phyloP scores from a whole-genome alignment of 2,113 vertebrate species.

The Aegypius monachus region DNA sequence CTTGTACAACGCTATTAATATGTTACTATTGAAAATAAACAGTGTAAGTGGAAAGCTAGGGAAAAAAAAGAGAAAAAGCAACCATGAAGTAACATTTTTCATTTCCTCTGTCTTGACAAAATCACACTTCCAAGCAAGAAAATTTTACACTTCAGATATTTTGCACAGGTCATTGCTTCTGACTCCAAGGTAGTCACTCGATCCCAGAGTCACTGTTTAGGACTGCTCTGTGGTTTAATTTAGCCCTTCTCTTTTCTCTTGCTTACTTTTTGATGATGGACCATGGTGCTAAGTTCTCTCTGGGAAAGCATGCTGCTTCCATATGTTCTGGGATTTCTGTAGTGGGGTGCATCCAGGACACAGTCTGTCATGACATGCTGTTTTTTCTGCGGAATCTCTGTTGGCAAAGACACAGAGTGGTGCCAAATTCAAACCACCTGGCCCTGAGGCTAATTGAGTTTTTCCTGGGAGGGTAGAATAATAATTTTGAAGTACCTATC shows the following conservation, averaged over 20 bases:
- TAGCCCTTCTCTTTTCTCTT: constrained; percentile 15
- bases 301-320: constrained; percentile 49
- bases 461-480: constrained; percentile 30
- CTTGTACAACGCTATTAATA: not conserved
- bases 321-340: constrained; percentile 54
- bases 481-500: constrained; percentile 30
- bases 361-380: constrained; percentile 36
- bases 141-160: not conserved
- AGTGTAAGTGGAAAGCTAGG: not conserved
- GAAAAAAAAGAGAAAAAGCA: not conserved
- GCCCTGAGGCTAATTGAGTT: constrained; percentile 36
- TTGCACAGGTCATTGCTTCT: not conserved
- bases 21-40: not conserved
- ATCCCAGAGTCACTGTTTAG: not conserved
- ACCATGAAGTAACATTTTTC: not conserved
- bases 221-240: constrained; percentile 26
- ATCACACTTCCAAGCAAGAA: not conserved
- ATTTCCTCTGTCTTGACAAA: constrained; percentile 3
- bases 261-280: constrained; percentile 32
- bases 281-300: constrained; percentile 11
- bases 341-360: constrained; percentile 47
- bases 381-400: constrained; percentile 16
- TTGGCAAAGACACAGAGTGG: not conserved
- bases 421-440: constrained; percentile 56
- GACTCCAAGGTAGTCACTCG: not conserved